Conservation (phyloP, 1,140 invertebrate species). For the Calliopsis andreniformis region DNA sequence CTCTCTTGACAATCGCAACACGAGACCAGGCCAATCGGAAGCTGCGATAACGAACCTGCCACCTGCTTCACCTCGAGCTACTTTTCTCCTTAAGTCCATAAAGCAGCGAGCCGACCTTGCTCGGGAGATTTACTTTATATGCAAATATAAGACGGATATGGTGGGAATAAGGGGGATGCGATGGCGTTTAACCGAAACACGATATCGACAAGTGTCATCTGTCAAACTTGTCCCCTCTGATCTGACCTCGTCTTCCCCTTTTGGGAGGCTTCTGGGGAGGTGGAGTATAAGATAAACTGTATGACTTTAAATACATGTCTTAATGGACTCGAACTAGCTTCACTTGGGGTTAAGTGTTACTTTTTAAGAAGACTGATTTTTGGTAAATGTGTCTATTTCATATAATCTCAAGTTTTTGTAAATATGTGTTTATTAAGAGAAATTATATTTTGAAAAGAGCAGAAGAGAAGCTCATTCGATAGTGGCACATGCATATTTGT, state of each 20-base stretch:
- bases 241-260: slow-evolving; percentile 29
- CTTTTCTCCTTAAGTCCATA: slow-evolving; percentile 62
- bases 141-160: slow-evolving; percentile 68
- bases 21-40: slow-evolving; percentile 57
- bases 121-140: slow-evolving; percentile 67
- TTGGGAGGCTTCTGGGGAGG: not conserved
- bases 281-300: too few relatives aligned
- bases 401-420: too few relatives aligned
- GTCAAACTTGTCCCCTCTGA: slow-evolving; percentile 68
- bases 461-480: too few relatives aligned
- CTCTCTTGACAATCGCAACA: slow-evolving; percentile 50
- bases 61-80: slow-evolving; percentile 61
- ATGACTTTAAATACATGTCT: too few relatives aligned
- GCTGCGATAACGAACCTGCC: slow-evolving; percentile 54
- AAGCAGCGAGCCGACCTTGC: slow-evolving; percentile 54
- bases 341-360: too few relatives aligned
- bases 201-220: slow-evolving; percentile 73
- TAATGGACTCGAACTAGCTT: too few relatives aligned
- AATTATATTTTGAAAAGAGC: too few relatives aligned
- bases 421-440: too few relatives aligned
- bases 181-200: slow-evolving; percentile 68
- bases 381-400: too few relatives aligned
- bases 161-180: slow-evolving; percentile 62
- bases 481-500: too few relatives aligned
- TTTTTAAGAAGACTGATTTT: too few relatives aligned